Evolutionary conservation across 1,140 invertebrate species (phyloP), one percentile per base, ranked within the genome.

Genomic region (Meloidogyne exigua): DNA sequence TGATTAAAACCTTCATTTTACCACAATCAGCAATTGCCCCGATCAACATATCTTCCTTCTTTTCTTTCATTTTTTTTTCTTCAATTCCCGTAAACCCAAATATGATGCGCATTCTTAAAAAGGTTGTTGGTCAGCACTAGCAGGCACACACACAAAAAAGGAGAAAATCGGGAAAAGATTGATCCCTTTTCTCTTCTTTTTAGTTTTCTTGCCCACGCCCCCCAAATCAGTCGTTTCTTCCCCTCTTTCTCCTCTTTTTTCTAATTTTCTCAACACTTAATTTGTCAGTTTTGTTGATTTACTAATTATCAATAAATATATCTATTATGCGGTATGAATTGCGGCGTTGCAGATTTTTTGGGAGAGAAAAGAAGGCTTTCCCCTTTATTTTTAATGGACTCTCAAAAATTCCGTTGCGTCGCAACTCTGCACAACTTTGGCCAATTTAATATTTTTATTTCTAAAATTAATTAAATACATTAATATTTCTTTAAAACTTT

Each of bases 321-420:
- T 57, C 0, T 57, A n/a, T n/a, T 18, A n/a, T n/a, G n/a, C n/a
- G n/a, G n/a, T n/a, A 4, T n/a, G 49, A 64, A 79, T 81, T 80
- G 66, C 79, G 79, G 79, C 79, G 79, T 79, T 67, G 71, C 79
- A 49, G 26, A 80, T 77, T 80, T 81, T 81, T 79, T 82, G 78
- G 65, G 80, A 83, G 79, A 81, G 44, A 36, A 63, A 44, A 28
- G 64, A n/a, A 11, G n/a, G 10, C 13, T 2, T 7, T 71, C 12
- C 11, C 57, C 75, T n/a, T 64, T 42, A 63, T 63, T 36, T n/a
- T 32, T 18, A 39, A 42, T 49, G 42, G 74, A 68, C 69, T 82
- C 79, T 82, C 83, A 83, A 83, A 82, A 76, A 79, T 85, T 75
- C 80, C 79, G 79, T 80, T 80, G 79, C 79, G 79, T 80, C 79